Evolutionary conservation across 2,888 invertebrate species (phyloP), one percentile per base, ranked within the genome.

Genomic region (Clusia tigrina): DNA sequence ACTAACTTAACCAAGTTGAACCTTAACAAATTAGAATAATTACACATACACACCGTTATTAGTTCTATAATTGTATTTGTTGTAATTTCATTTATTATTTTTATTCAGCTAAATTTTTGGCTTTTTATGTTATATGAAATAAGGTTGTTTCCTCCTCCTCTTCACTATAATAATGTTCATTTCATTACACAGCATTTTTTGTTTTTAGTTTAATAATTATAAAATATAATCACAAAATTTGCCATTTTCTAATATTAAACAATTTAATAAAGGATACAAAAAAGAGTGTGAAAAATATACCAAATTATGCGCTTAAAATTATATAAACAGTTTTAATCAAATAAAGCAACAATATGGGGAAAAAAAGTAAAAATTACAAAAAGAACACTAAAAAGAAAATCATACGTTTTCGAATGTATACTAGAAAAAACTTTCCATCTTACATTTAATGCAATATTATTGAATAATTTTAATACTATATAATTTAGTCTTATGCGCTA

Each of bases 101-200:
- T 67, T 64, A 66, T 65, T 65, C 66, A 65, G 65, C 67, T 68
- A 65, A 60, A 61, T 63, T 67, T 54, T 64, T 66, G 62, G 66
- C 60, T 66, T 67, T 25, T 54, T 15, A 37, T 53, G 54, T 54
- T 58, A 54, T 38, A 64, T 10, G 62, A 63, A 54, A 48, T 46
- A 62, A 54, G 25, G 23, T 58, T 46, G n/a, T n/a, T n/a, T n/a
- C n/a, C n/a, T n/a, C n/a, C n/a, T n/a, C n/a, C 32, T 56, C 46
- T 52, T 38, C 52, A 46, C 63, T 58, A 64, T 61, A 62, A 63
- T 60, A 56, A 37, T 55, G n/a, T n/a, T n/a, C n/a, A n/a, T n/a
- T n/a, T n/a, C n/a, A 55, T 61, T 56, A 61, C 42, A 61, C 56
- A 61, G 61, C 61, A 25, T 25, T 26, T 9, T 26, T 37, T 65